Base-by-base conservation (phyloP, 1,140 invertebrate species). In the Grapholita molesta region DNA sequence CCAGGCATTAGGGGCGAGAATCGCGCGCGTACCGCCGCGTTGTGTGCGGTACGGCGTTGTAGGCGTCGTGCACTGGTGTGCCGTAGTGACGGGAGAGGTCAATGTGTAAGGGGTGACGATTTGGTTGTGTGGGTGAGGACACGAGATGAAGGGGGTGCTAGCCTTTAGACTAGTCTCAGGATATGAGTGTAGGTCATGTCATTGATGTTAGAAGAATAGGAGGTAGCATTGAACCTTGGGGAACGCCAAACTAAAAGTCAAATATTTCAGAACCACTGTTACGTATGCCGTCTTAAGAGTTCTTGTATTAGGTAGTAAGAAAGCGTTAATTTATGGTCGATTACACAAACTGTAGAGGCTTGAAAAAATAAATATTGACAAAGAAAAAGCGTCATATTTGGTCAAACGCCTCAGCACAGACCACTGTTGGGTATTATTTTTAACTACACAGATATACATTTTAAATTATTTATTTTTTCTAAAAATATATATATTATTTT, bases 1-100 rank as follows among this genome's bases (percentile, higher is more conserved):
- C 70, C 77, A 76, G 76, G 71, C 75, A 23, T 74, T 89, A 89
- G 77, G 79, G 87, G 79, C 79, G 70, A 86, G 68, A 83, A 79
- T 90, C 72, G 80, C 76, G 67, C 77, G 80, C 11, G 24, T 68
- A 12, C 38, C 23, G 69, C 55, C 65, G 69, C 28, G n/a, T n/a
- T 82, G 82, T 87, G 82, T 90, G 82, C 67, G 52, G 66, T 74
- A 72, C 68, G 70, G 67, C 35, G 35, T 53, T 71, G 66, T 73
- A 35, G 66, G 25, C 23, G 48, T 28, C 15, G 38, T 65, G 71
- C 69, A 68, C 52, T 12, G 55, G 67, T 72, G 68, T 70, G 66
- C 48, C 32, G 66, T 72, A 70, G 7, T 18, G n/a, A 65, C 15
- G 11, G 64, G 30, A 35, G 11, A 65, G 64, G 64, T 38, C 64